Evolutionary conservation across 2,888 invertebrate genomes (phyloP).

Genomic region (Nezara viridula): DNA sequence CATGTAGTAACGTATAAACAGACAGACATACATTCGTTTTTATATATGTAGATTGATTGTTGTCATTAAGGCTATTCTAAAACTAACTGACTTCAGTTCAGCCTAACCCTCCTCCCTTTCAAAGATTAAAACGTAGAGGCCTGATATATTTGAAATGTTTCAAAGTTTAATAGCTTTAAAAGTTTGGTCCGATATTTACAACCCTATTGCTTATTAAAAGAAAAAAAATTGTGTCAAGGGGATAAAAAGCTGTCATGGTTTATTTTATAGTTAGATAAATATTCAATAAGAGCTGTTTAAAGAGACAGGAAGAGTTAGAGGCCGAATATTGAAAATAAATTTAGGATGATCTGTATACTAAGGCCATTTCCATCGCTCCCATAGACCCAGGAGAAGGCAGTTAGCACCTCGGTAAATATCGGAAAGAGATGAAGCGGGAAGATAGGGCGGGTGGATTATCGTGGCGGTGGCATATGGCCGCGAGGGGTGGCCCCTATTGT

Average conservation of each 20-base stretch:
- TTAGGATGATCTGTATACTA: neutral
- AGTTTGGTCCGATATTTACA: too few species aligned
- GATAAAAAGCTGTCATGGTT: neutral
- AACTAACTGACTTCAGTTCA: too few species aligned
- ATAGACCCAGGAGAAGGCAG: neutral
- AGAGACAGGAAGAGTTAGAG: neutral
- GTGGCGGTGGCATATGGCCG: constrained; percentile 23
- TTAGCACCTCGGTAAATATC: constrained; percentile 41
- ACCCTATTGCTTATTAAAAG: too few species aligned
- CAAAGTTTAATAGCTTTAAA: too few species aligned
- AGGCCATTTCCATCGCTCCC: neutral
- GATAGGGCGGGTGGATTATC: neutral
- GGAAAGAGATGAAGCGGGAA: constrained; percentile 14
- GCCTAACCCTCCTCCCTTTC: too few species aligned
- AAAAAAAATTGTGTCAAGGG: too few species aligned
- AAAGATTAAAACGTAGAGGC: too few species aligned
- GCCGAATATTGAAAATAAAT: neutral
- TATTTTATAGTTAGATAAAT: neutral
- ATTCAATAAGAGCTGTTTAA: neutral
- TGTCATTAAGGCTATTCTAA: too few species aligned
- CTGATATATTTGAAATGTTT: too few species aligned
- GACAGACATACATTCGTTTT: too few species aligned
- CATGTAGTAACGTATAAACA: too few species aligned
- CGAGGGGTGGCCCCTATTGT: constrained; percentile 28
- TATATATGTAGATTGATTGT: too few species aligned